Percentiles rank a stretch among this genome's conserved stretches.
Evolutionary conservation across 2,888 invertebrate genomes (phyloP).

Genomic region (Drosophila meridiana): DNA sequence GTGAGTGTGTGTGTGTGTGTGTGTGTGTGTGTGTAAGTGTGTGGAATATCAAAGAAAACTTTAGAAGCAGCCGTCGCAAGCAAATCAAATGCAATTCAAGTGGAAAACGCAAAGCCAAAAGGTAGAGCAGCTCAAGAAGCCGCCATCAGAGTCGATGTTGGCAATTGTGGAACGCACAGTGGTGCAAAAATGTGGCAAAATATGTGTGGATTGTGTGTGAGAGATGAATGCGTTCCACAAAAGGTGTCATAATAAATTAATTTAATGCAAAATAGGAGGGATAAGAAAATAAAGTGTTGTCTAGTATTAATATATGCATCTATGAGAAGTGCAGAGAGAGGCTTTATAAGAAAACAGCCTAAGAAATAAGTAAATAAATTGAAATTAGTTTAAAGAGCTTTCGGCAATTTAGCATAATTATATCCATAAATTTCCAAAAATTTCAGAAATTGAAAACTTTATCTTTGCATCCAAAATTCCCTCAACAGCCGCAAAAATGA

Average conservation of each 20-base stretch:
- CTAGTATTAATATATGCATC: neutral
- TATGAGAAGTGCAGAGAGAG: neutral
- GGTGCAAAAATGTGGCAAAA: slow-evolving; percentile 25
- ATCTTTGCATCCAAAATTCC: too few species aligned
- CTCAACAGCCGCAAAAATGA: too few species aligned
- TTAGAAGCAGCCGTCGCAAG: slow-evolving; percentile 45
- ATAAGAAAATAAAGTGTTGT: too few species aligned
- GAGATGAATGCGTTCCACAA: slow-evolving; percentile 27
- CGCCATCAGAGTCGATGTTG: slow-evolving; percentile 7
- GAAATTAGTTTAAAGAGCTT: too few species aligned
- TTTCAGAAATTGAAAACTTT: too few species aligned
- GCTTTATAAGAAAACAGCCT: neutral
- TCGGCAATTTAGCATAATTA: too few species aligned
- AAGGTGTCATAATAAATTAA: too few species aligned
- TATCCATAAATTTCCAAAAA: too few species aligned
- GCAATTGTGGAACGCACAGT: slow-evolving; percentile 49
- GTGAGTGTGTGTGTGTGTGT: neutral
- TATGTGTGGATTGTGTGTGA: neutral
- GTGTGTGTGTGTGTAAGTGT: slow-evolving; percentile 16
- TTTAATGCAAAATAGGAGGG: too few species aligned
- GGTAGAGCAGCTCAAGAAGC: slow-evolving; percentile 44
- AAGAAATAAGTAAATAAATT: too few species aligned
- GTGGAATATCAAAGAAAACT: slow-evolving; percentile 42
- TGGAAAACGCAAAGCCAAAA: slow-evolving; percentile 70
- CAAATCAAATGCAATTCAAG: slow-evolving; percentile 69